Evolutionary conservation across 2,797 vertebrate genomes (phyloP).

Genomic region (Crotalus adamanteus): DNA sequence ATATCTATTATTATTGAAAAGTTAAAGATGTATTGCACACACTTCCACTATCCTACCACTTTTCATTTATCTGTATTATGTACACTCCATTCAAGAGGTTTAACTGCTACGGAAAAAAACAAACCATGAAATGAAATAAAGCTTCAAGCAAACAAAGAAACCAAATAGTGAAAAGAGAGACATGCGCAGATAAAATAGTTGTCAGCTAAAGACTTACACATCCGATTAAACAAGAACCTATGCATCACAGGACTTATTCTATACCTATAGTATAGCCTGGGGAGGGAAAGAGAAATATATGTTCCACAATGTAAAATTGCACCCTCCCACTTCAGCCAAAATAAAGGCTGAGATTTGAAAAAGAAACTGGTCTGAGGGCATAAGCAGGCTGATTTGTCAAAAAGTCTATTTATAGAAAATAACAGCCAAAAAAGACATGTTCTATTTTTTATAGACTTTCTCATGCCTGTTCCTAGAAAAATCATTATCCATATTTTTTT

Average conservation of each 20-base stretch:
- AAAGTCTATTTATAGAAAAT: background rate
- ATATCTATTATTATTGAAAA: background rate
- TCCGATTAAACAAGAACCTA: background rate
- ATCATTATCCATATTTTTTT: background rate
- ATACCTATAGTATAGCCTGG: background rate
- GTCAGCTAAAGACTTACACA: background rate
- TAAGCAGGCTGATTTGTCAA: background rate
- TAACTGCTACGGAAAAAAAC: background rate
- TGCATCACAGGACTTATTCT: background rate
- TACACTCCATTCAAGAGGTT: background rate
- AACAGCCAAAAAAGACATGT: background rate
- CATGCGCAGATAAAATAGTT: background rate
- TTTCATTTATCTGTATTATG: background rate
- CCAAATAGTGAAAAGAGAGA: background rate
- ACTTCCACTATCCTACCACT: background rate
- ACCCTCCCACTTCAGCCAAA: background rate
- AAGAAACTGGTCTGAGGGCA: background rate
- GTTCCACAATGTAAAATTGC: background rate
- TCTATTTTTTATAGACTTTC: background rate
- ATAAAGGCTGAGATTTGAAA: background rate
- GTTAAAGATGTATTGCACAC: background rate
- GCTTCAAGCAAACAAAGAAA: background rate
- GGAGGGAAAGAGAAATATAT: background rate
- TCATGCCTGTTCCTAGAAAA: background rate
- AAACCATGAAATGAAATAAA: background rate